Conservation (phyloP, 2,888 invertebrate genomes). For the Heliothis peltigera region DNA sequence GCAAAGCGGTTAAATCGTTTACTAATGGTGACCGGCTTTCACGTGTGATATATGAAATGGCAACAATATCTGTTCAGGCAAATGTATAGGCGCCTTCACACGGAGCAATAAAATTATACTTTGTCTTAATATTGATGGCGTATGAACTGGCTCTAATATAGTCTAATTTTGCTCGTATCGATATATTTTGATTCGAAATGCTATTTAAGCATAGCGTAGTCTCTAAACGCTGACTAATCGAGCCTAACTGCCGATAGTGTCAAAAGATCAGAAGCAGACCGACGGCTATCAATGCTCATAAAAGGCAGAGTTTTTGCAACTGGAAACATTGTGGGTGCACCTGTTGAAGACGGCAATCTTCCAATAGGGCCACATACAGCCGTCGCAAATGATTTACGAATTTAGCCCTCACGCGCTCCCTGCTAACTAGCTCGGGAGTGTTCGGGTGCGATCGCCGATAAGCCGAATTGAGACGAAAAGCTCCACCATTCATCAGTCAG, state of each 20-base stretch:
- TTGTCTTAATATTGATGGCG: conserved; percentile 33
- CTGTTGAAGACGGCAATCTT: conserved; percentile 79
- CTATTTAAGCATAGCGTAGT: background rate
- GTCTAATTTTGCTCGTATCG: background rate
- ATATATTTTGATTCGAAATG: background rate
- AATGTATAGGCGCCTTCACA: conserved; percentile 44
- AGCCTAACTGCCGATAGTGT: conserved; percentile 57
- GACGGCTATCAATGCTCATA: conserved; percentile 74
- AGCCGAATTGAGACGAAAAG: conserved; percentile 88
- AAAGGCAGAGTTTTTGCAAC: conserved; percentile 77
- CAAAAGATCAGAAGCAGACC: conserved; percentile 70
- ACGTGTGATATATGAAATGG: conserved; percentile 45
- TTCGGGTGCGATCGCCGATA: conserved; percentile 85
- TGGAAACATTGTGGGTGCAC: conserved; percentile 77
- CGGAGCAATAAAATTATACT: conserved; percentile 40
- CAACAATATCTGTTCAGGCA: conserved; percentile 43
- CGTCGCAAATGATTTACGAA: conserved; percentile 84
- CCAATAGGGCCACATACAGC: conserved; percentile 81
- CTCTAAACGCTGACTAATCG: conserved; percentile 40
- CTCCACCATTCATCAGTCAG: conserved; percentile 88
- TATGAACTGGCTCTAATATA: conserved; percentile 9
- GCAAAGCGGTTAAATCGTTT: conserved; percentile 47
- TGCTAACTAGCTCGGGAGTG: conserved; percentile 83
- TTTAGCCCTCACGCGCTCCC: conserved; percentile 65
- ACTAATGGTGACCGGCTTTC: conserved; percentile 46